Conservation (phyloP, 1,140 invertebrate genomes). For the Diorhabda sublineata region DNA sequence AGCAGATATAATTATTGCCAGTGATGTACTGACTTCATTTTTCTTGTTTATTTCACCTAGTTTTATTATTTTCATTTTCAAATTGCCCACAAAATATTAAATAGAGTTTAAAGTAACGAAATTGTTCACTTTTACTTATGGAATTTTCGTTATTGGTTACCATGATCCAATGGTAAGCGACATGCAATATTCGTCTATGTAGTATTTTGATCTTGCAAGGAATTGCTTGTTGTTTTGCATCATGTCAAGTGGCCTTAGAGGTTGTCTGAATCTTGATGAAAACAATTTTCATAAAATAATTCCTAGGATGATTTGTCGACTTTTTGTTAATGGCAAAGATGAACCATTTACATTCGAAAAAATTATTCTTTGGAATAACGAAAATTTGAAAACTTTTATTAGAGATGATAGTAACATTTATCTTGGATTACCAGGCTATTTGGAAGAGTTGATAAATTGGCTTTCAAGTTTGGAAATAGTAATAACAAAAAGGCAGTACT, state of each 20-base stretch:
- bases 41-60: no score
- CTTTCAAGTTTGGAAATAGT: conserved; percentile 63
- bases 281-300: conserved; percentile 73
- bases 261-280: conserved; percentile 68
- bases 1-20: no score
- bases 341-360: conserved; percentile 55
- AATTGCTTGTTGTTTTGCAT: no score
- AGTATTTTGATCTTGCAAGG: no score
- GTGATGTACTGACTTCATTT: no score
- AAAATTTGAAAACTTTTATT: conserved; percentile 80
- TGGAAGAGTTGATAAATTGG: conserved; percentile 79
- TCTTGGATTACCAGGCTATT: conserved; percentile 80
- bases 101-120: no score
- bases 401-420: conserved; percentile 71
- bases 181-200: no score
- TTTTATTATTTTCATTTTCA: no score
- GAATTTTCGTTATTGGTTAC: no score
- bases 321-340: conserved; percentile 57
- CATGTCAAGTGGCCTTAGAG: conserved; percentile 43
- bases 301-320: conserved; percentile 75
- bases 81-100: no score
- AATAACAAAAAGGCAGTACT: conserved; percentile 58
- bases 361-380: conserved; percentile 66
- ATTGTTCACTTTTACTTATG: no score
- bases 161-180: no score